These are phyloP conservation scores for Vireo altiloquus DNA, from an alignment of 2,113 vertebrate genomes.

Conservation along the genomic window DNA sequence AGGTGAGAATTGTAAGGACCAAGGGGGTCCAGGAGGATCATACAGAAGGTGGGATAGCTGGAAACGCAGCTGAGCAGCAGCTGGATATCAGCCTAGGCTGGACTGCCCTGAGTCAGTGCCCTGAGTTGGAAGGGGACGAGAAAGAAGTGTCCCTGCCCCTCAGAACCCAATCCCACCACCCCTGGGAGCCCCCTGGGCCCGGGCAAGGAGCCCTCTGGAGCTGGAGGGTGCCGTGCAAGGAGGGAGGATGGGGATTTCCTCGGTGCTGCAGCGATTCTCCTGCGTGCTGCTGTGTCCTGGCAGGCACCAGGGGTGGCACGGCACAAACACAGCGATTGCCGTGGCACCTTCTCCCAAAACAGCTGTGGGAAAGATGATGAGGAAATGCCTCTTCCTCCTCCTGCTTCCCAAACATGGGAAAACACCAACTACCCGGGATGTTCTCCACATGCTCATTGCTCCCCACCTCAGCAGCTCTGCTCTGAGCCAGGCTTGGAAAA, in stretches of 20 bases:
- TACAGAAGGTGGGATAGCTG: neutral
- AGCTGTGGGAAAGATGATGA: neutral
- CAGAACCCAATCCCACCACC: neutral
- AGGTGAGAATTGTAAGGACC: neutral
- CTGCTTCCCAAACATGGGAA: neutral
- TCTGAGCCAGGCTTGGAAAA: neutral
- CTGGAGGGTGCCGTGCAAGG: neutral
- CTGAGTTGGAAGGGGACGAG: neutral
- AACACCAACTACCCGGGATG: neutral
- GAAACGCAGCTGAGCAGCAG: neutral
- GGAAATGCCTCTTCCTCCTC: neutral
- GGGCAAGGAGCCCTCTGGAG: neutral
- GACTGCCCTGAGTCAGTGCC: neutral
- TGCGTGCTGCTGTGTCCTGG: accelerated
- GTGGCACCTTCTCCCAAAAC: neutral
- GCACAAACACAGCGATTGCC: neutral
- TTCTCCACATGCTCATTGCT: accelerated
- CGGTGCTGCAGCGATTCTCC: accelerated
- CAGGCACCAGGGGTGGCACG: accelerated
- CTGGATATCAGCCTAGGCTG: neutral
- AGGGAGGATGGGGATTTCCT: neutral
- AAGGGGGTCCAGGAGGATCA: neutral
- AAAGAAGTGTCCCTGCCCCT: neutral
- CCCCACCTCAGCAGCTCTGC: neutral
- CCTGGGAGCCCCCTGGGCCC: neutral